phyloP scores from a whole-genome alignment of 2,888 invertebrate species.

The Microdon myrmicae region DNA sequence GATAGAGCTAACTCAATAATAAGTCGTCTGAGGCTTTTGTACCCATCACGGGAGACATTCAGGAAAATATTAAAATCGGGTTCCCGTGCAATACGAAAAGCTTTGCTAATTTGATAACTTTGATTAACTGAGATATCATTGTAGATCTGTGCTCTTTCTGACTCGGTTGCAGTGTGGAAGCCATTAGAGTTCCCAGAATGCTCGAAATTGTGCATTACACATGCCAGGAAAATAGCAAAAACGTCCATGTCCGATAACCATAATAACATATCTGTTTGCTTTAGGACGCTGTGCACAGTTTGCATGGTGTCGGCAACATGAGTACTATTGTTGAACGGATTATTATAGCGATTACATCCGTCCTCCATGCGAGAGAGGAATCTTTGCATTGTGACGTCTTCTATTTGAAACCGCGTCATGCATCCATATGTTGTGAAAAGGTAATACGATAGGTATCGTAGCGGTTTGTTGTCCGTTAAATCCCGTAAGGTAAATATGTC shows the following conservation, averaged over 20 bases:
- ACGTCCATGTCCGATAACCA: conserved; percentile 94
- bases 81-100: conserved; percentile 80
- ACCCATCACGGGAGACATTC: conserved; percentile 89
- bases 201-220: conserved; percentile 93
- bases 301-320: conserved; percentile 97
- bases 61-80: conserved; percentile 92
- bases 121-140: conserved; percentile 78
- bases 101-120: conserved; percentile 66
- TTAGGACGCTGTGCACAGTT: conserved; percentile 89
- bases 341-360: conserved; percentile 89
- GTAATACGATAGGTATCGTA: conserved; percentile 92
- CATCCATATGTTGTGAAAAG: conserved; percentile 93
- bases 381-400: conserved; percentile 81
- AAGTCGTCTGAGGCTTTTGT: conserved; percentile 87
- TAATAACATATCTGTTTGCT: conserved; percentile 91
- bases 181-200: conserved; percentile 97
- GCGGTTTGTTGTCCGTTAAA: conserved; percentile 84
- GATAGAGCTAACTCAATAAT: conserved; percentile 97
- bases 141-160: conserved; percentile 90
- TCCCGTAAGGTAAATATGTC: conserved; percentile 91
- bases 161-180: conserved; percentile 95
- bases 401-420: conserved; percentile 92
- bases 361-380: conserved; percentile 87
- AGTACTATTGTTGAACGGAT: conserved; percentile 97
- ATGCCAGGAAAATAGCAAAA: conserved; percentile 91